Evolutionary conservation across 2,797 vertebrate genomes (phyloP), one percentile per base, ranked within the genome.

Genomic region (Danio tinwini): DNA sequence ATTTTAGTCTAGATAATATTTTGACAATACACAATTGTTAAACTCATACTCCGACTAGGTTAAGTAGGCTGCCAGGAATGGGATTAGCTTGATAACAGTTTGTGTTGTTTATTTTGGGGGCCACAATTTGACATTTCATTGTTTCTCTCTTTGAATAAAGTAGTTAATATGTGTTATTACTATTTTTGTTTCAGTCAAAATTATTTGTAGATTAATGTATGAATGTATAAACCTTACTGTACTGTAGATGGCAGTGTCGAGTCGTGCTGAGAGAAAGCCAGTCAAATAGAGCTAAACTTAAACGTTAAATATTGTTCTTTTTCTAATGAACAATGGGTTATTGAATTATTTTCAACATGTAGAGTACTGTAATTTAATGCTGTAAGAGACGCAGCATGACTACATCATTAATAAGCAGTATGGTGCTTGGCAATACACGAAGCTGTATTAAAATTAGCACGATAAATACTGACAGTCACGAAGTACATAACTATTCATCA

Each of bases 241-340:
- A 58, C 80, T 61, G 49, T 49, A 79, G 80, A 71, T 65, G 63
- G 61, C 55, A 78, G 75, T 71, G 40, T 81, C 78, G 63, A 70
- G 50, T 78, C 50, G 59, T 1, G 40, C 21, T 12, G 3, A 8
- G 49, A n/a, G 29, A 80, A n/a, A 53, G 0, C 63, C 63, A 65
- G 17, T 7, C 42, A n/a, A 37, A 50, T 7, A 39, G 14, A 21
- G 21, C 14, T 1, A 5, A 14, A 39, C 44, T 16, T 63, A 63
- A 42, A 42, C 42, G 39, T 10, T 12, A 17, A 40, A 29, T 29
- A 29, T 1, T n/a, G n/a, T n/a, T 29, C 3, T 29, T 53, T 9
- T 40, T 37, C 67, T 29, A 16, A 61, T 40, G 5, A 40, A 53
- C 16, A 70, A 17, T 19, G 4, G 9, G 5, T 4, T 8, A 13